These are phyloP conservation scores for Tauraco erythrolophus DNA, from an alignment of 2,113 vertebrate species.

Conservation along the genomic window DNA sequence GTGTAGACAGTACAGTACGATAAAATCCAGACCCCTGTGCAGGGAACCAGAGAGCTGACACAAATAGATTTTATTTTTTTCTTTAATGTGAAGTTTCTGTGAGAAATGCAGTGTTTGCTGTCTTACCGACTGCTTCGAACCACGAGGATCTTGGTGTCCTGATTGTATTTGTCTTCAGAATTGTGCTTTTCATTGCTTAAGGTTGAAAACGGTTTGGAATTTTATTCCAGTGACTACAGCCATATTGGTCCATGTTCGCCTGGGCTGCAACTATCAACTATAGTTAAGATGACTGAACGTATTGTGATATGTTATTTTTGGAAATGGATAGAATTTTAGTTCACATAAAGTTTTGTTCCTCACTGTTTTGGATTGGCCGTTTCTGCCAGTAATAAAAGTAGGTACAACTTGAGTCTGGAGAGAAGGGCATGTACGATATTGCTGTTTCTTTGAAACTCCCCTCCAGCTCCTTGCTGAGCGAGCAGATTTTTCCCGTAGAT, in stretches of 20 bases:
- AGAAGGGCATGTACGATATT: fast-evolving
- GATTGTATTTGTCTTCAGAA: neutral
- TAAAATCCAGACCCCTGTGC: neutral
- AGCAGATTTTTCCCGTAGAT: neutral
- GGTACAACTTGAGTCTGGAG: fast-evolving
- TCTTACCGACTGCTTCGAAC: neutral
- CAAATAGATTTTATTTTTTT: neutral
- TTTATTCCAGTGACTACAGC: neutral
- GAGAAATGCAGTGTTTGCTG: neutral
- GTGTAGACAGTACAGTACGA: neutral
- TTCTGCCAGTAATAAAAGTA: neutral
- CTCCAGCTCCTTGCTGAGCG: neutral
- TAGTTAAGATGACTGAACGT: neutral
- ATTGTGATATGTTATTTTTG: neutral
- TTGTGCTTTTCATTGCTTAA: neutral
- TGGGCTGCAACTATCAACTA: neutral
- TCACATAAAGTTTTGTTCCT: neutral
- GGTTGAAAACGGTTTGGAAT: neutral
- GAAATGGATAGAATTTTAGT: neutral
- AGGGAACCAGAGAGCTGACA: neutral
- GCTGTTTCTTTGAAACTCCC: neutral
- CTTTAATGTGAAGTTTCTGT: neutral
- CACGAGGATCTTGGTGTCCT: neutral
- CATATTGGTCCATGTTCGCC: neutral
- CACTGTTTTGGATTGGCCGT: fast-evolving